These are phyloP conservation scores for Psilanteris sp. DNA, from an alignment of 1,140 invertebrate species.

Conservation along the genomic window DNA sequence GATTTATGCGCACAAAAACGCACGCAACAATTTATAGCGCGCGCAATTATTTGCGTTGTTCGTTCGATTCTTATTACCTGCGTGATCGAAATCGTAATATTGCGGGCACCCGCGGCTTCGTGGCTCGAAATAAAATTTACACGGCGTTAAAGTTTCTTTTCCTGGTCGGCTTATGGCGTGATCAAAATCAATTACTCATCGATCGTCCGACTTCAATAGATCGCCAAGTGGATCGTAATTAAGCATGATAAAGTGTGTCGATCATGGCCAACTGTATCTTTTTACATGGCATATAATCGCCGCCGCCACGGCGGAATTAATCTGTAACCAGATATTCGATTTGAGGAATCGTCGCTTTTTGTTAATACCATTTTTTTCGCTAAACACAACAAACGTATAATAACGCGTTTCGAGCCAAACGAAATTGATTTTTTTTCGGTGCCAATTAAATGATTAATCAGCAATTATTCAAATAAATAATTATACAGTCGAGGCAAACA, in stretches of 20 bases:
- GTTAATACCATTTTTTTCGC: too few relatives aligned
- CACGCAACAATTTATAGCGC: constrained; percentile 35
- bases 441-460: too few relatives aligned
- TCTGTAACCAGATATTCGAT: constrained; percentile 37
- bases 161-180: constrained; percentile 70
- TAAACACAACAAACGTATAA: too few relatives aligned
- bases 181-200: constrained; percentile 77
- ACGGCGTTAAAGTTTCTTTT: constrained; percentile 60
- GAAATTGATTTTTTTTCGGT: too few relatives aligned
- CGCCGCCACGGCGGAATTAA: constrained; percentile 47
- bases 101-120: constrained; percentile 45
- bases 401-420: too few relatives aligned
- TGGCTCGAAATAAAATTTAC: constrained; percentile 63
- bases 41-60: constrained; percentile 49
- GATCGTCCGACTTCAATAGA: constrained; percentile 65
- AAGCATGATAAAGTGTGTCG: constrained; percentile 74
- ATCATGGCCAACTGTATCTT: constrained; percentile 63
- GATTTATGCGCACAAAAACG: constrained; percentile 44
- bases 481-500: too few relatives aligned
- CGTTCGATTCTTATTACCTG: constrained; percentile 54
- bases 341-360: constrained; percentile 23
- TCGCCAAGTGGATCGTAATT: constrained; percentile 71
- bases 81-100: constrained; percentile 58
- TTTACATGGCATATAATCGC: constrained; percentile 63
- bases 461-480: too few relatives aligned